Evolutionary conservation across 2,797 vertebrate species (phyloP).

Genomic region (Scyliorhinus canicula): DNA sequence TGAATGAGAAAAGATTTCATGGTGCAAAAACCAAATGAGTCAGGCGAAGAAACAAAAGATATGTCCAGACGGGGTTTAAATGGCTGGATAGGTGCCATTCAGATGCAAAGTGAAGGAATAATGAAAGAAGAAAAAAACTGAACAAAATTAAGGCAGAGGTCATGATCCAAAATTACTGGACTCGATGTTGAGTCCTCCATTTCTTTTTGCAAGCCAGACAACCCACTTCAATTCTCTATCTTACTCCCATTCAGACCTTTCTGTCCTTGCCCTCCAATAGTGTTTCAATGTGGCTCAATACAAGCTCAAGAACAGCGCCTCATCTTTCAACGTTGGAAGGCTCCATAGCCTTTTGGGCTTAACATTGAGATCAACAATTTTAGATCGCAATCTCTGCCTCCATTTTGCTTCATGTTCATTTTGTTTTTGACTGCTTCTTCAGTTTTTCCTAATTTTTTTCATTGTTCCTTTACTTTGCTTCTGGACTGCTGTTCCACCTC

Average conservation of each 20-base stretch:
- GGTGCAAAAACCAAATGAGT: not conserved
- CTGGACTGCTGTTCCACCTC: no score
- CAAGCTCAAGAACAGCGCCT: no score
- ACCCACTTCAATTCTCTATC: not conserved
- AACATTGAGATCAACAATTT: no score
- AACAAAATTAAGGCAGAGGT: not conserved
- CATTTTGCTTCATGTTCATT: no score
- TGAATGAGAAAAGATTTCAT: not conserved
- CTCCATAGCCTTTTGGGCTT: no score
- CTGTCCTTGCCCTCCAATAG: not conserved
- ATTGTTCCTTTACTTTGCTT: no score
- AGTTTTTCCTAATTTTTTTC: no score
- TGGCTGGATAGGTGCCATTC: not conserved
- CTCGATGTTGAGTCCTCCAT: not conserved
- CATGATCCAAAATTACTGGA: not conserved
- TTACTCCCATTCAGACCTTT: not conserved
- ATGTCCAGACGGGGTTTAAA: not conserved
- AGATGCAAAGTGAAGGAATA: not conserved
- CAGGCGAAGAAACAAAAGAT: not conserved
- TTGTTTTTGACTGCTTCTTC: no score
- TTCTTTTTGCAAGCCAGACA: no score
- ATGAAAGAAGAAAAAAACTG: not conserved
- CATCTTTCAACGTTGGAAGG: no score
- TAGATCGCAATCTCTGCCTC: no score
- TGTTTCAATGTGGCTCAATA: no score